phyloP scores from a whole-genome alignment of 2,888 invertebrate species.

The Ochropacha duplaris region DNA sequence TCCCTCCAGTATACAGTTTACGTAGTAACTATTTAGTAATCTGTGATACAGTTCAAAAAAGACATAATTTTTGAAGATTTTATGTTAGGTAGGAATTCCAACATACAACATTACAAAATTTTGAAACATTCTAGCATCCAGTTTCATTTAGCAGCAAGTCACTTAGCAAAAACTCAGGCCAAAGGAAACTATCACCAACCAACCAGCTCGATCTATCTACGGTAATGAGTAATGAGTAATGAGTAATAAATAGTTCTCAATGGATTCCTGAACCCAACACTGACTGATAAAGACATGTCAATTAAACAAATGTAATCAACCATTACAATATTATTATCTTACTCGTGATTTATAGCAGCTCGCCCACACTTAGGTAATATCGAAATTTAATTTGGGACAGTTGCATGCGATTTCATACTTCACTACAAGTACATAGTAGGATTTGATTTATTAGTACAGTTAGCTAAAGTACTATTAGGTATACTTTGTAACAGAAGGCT shows the following conservation, averaged over 20 bases:
- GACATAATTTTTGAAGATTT: too few relatives aligned
- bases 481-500: too few relatives aligned
- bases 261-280: background rate
- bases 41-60: too few relatives aligned
- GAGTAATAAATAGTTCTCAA: too few relatives aligned
- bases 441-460: background rate
- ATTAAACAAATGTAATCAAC: background rate
- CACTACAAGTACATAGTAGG: background rate
- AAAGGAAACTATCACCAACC: background rate
- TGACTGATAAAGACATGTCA: background rate
- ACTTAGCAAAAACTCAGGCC: background rate
- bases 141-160: too few relatives aligned
- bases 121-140: too few relatives aligned
- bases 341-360: background rate
- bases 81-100: too few relatives aligned
- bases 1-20: too few relatives aligned
- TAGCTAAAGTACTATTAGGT: too few relatives aligned
- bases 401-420: background rate
- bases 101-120: too few relatives aligned
- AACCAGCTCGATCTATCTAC: background rate
- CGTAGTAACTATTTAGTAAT: too few relatives aligned
- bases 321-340: background rate
- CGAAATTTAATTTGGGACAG: background rate
- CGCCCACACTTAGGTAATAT: background rate
- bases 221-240: background rate